phyloP scores from a whole-genome alignment of 2,888 invertebrate genomes.

The Drosophila multiciliata region DNA sequence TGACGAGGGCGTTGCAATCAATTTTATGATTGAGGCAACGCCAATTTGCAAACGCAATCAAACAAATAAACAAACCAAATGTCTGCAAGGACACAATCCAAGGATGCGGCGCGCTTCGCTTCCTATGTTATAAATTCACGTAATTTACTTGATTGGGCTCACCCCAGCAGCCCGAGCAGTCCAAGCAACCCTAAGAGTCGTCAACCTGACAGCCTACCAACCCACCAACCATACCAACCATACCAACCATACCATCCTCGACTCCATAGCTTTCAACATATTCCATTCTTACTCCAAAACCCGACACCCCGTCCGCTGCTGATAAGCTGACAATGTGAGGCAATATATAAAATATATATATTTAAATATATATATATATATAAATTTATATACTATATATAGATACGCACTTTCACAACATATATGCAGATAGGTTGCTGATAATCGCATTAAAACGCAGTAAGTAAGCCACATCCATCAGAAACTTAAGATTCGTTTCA shows the following conservation, averaged over 20 bases:
- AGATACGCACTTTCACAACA: not conserved
- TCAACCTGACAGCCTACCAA: not conserved
- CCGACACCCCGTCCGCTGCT: constrained; percentile 5
- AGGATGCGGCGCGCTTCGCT: constrained; percentile 47
- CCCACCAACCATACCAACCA: not conserved
- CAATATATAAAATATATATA: not conserved
- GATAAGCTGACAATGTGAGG: constrained; percentile 55
- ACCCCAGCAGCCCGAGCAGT: constrained; percentile 11
- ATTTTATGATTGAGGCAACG: constrained; percentile 63
- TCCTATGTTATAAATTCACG: constrained; percentile 60
- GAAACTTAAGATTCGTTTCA: constrained; percentile 1
- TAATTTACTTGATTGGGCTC: constrained; percentile 63
- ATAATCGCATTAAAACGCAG: constrained; percentile 14
- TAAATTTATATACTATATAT: not conserved
- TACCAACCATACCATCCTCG: not conserved
- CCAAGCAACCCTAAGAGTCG: constrained; percentile 20
- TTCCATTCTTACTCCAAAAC: not conserved
- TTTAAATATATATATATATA: not conserved
- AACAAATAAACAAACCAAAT: constrained; percentile 44
- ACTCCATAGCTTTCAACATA: not conserved
- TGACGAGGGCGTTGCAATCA: constrained; percentile 51
- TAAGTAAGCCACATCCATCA: constrained; percentile 4
- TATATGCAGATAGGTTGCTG: not conserved
- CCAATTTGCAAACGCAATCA: constrained; percentile 63
- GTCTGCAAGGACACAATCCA: constrained; percentile 12